phyloP scores from a whole-genome alignment of 1,140 invertebrate genomes.

The Luehdorfia chinensis region DNA sequence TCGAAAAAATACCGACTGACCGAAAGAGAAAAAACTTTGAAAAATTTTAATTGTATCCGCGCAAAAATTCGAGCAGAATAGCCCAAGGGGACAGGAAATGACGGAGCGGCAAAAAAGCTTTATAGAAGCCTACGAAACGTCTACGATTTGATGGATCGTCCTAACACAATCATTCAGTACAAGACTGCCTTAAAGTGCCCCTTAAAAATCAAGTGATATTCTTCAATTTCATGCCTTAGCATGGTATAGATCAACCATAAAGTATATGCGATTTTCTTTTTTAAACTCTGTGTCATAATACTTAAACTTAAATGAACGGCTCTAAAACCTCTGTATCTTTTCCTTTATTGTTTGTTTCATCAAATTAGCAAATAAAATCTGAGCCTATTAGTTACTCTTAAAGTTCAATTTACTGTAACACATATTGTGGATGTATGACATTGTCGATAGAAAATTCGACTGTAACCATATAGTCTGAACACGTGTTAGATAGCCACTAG shows the following conservation, averaged over 20 bases:
- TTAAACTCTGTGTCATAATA: not conserved
- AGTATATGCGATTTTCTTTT: constrained; percentile 7
- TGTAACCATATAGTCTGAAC: constrained; percentile 49
- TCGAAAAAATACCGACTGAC: constrained; percentile 63
- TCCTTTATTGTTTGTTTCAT: not conserved
- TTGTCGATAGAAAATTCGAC: constrained; percentile 13
- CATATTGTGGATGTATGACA: not conserved
- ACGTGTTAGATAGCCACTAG: constrained; percentile 64
- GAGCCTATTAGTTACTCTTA: too few relatives aligned
- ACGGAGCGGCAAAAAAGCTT: constrained; percentile 47
- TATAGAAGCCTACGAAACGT: constrained; percentile 57
- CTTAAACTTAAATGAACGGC: constrained; percentile 12
- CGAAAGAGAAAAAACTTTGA: constrained; percentile 52
- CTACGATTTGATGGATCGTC: constrained; percentile 65
- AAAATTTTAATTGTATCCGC: constrained; percentile 62
- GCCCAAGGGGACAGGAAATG: constrained; percentile 66
- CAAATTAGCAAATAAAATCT: too few relatives aligned
- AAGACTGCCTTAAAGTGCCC: constrained; percentile 62
- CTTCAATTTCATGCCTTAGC: constrained; percentile 51
- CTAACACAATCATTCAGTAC: constrained; percentile 65
- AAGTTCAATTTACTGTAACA: constrained; percentile 10
- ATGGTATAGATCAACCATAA: constrained; percentile 7
- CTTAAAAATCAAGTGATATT: constrained; percentile 70
- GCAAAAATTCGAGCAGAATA: constrained; percentile 55
- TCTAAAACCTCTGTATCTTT: not conserved